phyloP scores from a whole-genome alignment of 2,888 invertebrate genomes.

The Siphlonurus alternatus region DNA sequence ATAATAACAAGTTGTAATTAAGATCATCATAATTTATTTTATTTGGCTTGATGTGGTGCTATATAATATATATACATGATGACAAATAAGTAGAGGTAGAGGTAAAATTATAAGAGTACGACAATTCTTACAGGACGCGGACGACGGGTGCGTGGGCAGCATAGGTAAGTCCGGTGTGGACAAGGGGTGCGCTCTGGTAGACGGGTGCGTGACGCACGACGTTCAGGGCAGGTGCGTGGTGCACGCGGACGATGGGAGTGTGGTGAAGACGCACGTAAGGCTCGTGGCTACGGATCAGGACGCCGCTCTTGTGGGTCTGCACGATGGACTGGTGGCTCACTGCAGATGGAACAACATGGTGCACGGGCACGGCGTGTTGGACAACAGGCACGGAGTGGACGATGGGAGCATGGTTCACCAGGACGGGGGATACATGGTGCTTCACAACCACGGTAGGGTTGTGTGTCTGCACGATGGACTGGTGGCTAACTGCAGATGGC shows the following conservation, averaged over 20 bases:
- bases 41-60: no score
- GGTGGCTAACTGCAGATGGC: not conserved
- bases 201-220: conserved; percentile 1
- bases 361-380: not conserved
- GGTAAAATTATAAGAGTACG: no score
- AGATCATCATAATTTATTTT: no score
- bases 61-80: no score
- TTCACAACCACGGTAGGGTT: not conserved
- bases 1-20: no score
- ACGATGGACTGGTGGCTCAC: not conserved
- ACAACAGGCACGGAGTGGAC: not conserved
- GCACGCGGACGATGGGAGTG: not conserved
- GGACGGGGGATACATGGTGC: no score
- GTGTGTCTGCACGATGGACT: not conserved
- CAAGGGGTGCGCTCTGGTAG: not conserved
- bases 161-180: no score
- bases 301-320: not conserved
- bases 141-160: not conserved
- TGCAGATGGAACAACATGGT: no score
- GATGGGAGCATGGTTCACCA: no score
- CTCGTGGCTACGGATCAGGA: not conserved
- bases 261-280: not conserved
- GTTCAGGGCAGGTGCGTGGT: not conserved
- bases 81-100: no score
- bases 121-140: not conserved